Evolutionary conservation across 2,113 vertebrate genomes (phyloP), one percentile per base, ranked within the genome.

Genomic region (Polypterus bichir): DNA sequence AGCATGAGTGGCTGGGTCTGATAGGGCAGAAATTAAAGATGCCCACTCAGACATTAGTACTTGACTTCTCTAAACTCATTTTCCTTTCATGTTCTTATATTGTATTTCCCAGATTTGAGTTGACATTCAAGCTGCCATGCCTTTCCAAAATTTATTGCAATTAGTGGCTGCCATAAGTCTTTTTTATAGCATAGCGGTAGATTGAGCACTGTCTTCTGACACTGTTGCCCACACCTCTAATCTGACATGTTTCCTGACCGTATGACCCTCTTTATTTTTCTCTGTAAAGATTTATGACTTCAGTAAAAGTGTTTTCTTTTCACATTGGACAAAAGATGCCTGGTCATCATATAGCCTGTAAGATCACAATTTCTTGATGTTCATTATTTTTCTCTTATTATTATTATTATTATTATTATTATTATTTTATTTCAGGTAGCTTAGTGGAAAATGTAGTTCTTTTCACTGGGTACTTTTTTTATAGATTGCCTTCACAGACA

Each of bases 251-350:
- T 72, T 59, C 54, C 67, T 54, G 9, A 68, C 61, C 61, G 69
- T 65, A 71, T 78, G 74, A 78, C 76, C 72, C 73, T 59, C 27
- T 27, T 27, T 27, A 27, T 68, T 57, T 59, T 8, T 70, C 70
- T 73, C 71, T 66, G 70, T 63, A 70, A 73, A 78, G 76, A 78
- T 78, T 77, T 75, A 78, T 74, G 76, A 75, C 61, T 70, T 55
- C 46, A n/a, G 11, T 58, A 45, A 58, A 45, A 58, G 44, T 58
- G 47, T 59, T 63, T 62, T 65, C 49, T 54, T 27, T 27, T 27
- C 27, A 27, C 27, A 27, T 27, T 27, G 27, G 27, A 27, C 27
- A 27, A 27, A 27, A 27, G 27, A 27, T 27, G 27, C 27, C 27
- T 27, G 27, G 27, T 27, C 27, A 27, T 27, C 27, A 27, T 27